Base-by-base conservation (phyloP, 2,888 invertebrate genomes). In the Drosophila diplacantha region DNA sequence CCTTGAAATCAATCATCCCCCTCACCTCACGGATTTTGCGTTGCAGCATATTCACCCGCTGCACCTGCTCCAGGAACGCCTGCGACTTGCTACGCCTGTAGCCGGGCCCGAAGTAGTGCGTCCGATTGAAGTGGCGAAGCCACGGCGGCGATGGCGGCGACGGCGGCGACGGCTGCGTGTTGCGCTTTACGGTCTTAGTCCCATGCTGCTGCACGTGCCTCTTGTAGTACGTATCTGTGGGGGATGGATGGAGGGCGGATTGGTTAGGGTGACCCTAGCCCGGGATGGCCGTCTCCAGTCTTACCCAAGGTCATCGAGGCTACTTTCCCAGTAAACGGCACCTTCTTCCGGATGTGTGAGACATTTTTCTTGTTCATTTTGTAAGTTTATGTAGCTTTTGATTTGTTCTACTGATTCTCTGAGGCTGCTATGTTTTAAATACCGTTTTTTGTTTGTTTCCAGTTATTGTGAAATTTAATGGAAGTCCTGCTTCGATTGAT, bases 211-310 rank as follows among this genome's bases (percentile, higher is more conserved):
- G 24, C 35, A 63, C 63, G 6, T 63, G 14, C 8, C 11, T 11
- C 12, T 37, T 9, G 35, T 53, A 63, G 11, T 63, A 63, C 5
- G 22, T 37, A 18, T 63, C 63, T 63, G 39, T 2, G 20, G 26
- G 1, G 11, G 6, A 26, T 1, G n/a, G 9, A 39, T n/a, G 43
- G 12, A 29, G 3, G 26, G 26, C 9, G 9, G 26, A 8, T 34
- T 9, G 16, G 4, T 20, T n/a, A n/a, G 12, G 38, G 2, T 18
- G 26, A 4, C 7, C 26, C 18, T 18, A 9, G 18, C 5, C 5
- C 0, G 2, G 26, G 2, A 12, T 8, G 2, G 0, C 14, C 3
- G 9, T 5, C 18, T 0, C 18, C 1, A 20, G 14, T 7, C 44
- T 44, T 31, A 46, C 44, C 44, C 14, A 46, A 14, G 5, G 18